A percentile compares a stretch with the other conserved stretches of the same genome.
These are phyloP conservation scores for Apaloderma vittatum DNA, from an alignment of 2,113 vertebrate species.

Conservation along the genomic window DNA sequence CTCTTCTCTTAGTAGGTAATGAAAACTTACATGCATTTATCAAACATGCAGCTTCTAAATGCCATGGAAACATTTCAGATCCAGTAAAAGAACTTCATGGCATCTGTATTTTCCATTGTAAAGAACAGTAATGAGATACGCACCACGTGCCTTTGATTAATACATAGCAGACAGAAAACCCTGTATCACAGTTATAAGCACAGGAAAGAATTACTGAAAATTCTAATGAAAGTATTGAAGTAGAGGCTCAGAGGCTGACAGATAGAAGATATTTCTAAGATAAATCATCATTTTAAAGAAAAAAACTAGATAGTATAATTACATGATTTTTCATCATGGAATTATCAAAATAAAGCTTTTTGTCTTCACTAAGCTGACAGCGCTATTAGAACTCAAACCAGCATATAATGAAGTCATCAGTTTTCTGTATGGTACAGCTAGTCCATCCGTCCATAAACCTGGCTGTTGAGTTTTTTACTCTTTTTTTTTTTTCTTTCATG, in stretches of 20 bases:
- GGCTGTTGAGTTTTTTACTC: background rate
- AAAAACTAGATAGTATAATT: background rate
- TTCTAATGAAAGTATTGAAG: background rate
- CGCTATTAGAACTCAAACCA: background rate
- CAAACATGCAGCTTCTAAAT: background rate
- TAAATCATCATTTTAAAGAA: background rate
- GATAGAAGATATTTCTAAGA: background rate
- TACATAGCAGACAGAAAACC: background rate
- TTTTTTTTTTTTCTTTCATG: background rate
- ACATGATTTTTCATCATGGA: background rate
- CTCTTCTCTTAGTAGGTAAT: background rate
- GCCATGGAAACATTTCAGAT: background rate
- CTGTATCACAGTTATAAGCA: background rate
- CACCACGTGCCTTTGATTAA: background rate
- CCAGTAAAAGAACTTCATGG: background rate
- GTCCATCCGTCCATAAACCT: background rate
- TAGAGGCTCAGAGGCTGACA: background rate
- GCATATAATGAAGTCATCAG: background rate
- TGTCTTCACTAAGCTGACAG: background rate
- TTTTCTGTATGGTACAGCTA: background rate
- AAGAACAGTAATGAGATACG: background rate
- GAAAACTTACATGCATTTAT: background rate
- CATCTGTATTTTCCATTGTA: background rate
- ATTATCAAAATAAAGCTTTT: constrained; percentile 2
- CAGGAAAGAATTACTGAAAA: background rate